Evolutionary conservation across 2,797 vertebrate species (phyloP), one percentile per base, ranked within the genome.

Genomic region (Crenuchus spilurus): DNA sequence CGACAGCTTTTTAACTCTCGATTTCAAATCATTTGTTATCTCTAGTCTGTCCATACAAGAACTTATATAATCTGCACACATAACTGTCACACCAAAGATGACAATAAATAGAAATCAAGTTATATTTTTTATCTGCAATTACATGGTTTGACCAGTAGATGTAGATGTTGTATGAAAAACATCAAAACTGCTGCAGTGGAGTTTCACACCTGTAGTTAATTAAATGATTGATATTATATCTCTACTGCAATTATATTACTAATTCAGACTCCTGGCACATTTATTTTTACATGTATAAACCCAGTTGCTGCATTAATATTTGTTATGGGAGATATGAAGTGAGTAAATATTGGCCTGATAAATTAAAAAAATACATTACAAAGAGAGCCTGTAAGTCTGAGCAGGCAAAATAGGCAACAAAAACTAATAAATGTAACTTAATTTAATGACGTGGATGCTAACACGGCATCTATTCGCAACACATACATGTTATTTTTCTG

Each of bases 31-130:
- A 2, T 5, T 49, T 49, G 7, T 0, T 49, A 18, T 26, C 1
- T 28, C 2, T 2, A 14, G 46, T 13, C 5, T 16, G 0, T 16
- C 6, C n/a, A 11, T 24, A n/a, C n/a, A n/a, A n/a, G n/a, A n/a
- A n/a, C 7, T 24, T 13, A 51, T n/a, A 24, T 11, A 35, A 55
- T 0, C 30, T 0, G 1, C 4, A 18, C 0, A 0, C 1, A 30
- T 9, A 9, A 22, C 4, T 0, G 1, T 10, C 11, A 9, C 4
- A 22, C 8, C 0, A 3, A 24, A 22, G 24, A 24, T 51, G 6
- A 26, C 0, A 7, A 11, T 10, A 54, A 54, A 8, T 4, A 52
- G 16, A 28, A 52, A 14, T 5, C 2, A 26, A 28, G 16, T 0
- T 5, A 6, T 8, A 28, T 13, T 11, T 24, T 8, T 66, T 22